Base-by-base conservation (phyloP, 2,113 vertebrate species). In the Cichladusa arquata region DNA sequence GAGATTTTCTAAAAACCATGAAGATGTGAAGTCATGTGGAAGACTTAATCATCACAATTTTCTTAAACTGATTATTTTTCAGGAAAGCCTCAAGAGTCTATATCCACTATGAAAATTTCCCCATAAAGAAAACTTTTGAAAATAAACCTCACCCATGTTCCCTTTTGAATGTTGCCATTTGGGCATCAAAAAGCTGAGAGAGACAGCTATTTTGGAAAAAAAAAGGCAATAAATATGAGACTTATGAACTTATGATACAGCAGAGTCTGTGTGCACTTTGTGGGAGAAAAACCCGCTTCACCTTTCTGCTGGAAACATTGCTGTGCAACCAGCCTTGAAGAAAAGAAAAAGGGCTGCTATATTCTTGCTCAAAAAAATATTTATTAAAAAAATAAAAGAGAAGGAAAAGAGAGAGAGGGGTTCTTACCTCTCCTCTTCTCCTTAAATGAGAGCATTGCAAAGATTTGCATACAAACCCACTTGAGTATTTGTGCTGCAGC, bases 381-480 rank as follows among this genome's bases (percentile, higher is more conserved):
- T 67, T 58, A 25, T n/a, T 57, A 6, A 19, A 48, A 40, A 81
- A 29, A 6, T 18, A 56, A 56, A 12, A 56, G 6, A 34, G 25
- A 6, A 48, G 14, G 11, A 18, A 25, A 19, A 50, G 22, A 53
- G 8, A 56, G 28, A 53, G 4, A 29, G 24, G 57, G 58, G 8
- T 64, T 47, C 42, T 92, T 82, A 61, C 54, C 26, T 71, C 45
- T 69, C 22, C 3, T 60, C 69, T 92, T 58, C 73, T 38, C 36
- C 34, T 60, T 38, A 77, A 60, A 67, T 25, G 31, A 80, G n/a
- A 91, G 8, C 18, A 93, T 85, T 67, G 50, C 78, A 57, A 53
- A 64, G 72, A 94, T 92, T 61, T 95, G 81, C 93, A 90, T 79
- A 66, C 57, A 80, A 85, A 92, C 91, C 51, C 85, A 79, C 87